phyloP scores from a whole-genome alignment of 2,113 vertebrate species.

The Peromyscus californicus region DNA sequence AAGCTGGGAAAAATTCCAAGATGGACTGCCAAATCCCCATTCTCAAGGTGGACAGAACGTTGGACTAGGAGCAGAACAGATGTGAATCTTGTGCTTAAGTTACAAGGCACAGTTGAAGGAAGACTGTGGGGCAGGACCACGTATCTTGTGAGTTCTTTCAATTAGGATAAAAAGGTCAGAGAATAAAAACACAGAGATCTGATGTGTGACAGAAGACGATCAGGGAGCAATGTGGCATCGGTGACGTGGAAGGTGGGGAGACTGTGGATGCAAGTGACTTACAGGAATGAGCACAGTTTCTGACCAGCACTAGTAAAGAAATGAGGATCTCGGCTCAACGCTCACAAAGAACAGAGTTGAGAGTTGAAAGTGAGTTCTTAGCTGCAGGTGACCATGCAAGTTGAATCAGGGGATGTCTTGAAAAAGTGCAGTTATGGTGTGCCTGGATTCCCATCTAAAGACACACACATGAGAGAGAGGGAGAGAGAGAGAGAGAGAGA shows the following conservation, averaged over 20 bases:
- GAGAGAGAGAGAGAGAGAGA: neutral
- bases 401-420: neutral
- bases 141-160: neutral
- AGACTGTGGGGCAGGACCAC: no score
- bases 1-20: neutral
- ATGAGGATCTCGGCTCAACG: neutral
- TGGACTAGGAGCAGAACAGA: neutral
- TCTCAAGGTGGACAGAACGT: fast-evolving
- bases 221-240: neutral
- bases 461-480: no score
- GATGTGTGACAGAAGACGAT: neutral
- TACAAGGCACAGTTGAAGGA: neutral
- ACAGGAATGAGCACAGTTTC: neutral
- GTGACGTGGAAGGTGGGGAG: neutral
- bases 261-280: no score
- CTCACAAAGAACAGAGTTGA: neutral
- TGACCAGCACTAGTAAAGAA: neutral
- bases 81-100: neutral
- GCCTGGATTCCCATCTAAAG: neutral
- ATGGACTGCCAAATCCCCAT: neutral
- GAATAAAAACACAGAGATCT: neutral
- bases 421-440: neutral
- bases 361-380: neutral
- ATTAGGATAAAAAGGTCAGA: neutral
- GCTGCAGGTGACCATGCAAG: neutral